phyloP scores from a whole-genome alignment of 2,888 invertebrate genomes.

The Falcaria lacertinaria region DNA sequence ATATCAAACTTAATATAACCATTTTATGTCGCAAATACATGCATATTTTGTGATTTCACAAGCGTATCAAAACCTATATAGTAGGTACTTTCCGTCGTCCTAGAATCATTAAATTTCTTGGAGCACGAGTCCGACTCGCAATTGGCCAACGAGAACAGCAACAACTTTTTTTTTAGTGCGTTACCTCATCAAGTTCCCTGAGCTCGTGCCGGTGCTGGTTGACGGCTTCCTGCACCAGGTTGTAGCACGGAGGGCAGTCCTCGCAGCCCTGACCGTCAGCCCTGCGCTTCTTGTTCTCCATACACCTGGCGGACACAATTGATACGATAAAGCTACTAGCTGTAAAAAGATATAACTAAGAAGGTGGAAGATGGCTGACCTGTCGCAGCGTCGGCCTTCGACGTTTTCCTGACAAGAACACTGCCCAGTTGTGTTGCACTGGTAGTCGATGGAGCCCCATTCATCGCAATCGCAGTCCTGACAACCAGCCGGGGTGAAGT shows the following conservation, averaged over 20 bases:
- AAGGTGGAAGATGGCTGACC: too few species aligned
- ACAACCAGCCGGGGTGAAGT: conserved; percentile 90
- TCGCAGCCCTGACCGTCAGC: conserved; percentile 88
- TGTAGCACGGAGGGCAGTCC: conserved; percentile 97
- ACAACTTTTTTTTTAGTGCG: too few species aligned
- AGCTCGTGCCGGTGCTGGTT: conserved; percentile 87
- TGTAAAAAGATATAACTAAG: too few species aligned
- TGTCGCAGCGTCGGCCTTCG: conserved; percentile 95
- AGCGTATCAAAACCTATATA: too few species aligned
- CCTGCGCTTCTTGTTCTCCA: conserved; percentile 96
- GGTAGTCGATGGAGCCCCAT: conserved; percentile 92
- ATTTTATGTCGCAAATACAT: too few species aligned
- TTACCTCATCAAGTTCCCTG: conserved; percentile 84
- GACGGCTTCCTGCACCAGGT: conserved; percentile 93
- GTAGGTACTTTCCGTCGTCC: too few species aligned
- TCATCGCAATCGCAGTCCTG: conserved; percentile 92
- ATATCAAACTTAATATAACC: too few species aligned
- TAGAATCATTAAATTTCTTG: too few species aligned
- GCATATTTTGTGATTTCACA: too few species aligned
- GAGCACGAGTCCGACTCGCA: too few species aligned
- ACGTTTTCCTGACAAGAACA: conserved; percentile 94
- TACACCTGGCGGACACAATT: conserved; percentile 80
- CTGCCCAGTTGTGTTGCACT: conserved; percentile 92
- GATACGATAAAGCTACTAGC: too few species aligned
- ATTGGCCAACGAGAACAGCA: too few species aligned